Evolutionary conservation across 2,113 vertebrate genomes (phyloP), one percentile per base, ranked within the genome.

Genomic region (Pavo muticus): DNA sequence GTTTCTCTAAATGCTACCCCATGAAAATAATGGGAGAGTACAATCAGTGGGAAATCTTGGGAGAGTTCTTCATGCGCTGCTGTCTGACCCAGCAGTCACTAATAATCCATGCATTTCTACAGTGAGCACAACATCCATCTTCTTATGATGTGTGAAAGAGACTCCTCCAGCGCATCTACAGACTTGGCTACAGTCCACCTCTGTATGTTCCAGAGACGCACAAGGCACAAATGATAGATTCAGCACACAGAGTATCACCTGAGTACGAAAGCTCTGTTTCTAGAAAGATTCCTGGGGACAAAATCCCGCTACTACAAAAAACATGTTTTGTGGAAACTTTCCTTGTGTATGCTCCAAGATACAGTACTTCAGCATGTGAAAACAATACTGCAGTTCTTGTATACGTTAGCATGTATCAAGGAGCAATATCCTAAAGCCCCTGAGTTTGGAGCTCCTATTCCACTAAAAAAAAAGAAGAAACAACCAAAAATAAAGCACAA

Each of bases 11-110:
- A 54, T 42, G 17, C 30, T 83, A 27, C 63, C 70, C 45, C 23
- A 45, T 44, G 39, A 75, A 82, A 81, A 47, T 19, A 82, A 3
- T 4, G 39, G 18, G 74, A 7, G 35, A 24, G 23, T 11, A 18
- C 1, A 10, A 60, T 20, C 94, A 29, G 2, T 32, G 10, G 48
- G 73, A 67, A 2, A 67, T 39, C 44, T 21, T 57, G 63, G 52
- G 84, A 78, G 23, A 0, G 0, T 40, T 68, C 37, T 12, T 42
- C 44, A 45, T 25, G 14, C 0, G 0, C 65, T 74, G 32, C 35
- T 37, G 14, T 60, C 35, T 20, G 42, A 69, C 48, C 30, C 70
- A 73, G 35, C 37, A 44, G 35, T 30, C 21, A 29, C 57, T 29
- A 50, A 47, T 19, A 61, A 7, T 9, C 80, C 37, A 3, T 1